Conservation (phyloP, 2,113 vertebrate genomes). For the Vidua chalybeata region DNA sequence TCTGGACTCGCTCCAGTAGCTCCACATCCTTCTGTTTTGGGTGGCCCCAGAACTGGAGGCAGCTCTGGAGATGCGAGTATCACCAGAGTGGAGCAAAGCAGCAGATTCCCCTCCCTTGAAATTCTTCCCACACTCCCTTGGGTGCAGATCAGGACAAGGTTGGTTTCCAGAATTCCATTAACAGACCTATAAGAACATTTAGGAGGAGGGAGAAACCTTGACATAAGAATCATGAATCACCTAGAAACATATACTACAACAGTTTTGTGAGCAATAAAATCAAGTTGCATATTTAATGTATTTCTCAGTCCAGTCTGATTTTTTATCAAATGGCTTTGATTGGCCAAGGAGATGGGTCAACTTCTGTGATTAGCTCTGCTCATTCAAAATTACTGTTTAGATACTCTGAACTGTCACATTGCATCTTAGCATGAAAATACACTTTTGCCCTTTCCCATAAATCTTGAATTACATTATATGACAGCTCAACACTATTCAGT, state of each 20-base stretch:
- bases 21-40: rapidly evolving
- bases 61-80: not conserved
- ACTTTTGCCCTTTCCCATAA: constrained; percentile 68
- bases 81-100: not conserved
- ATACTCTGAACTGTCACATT: constrained; percentile 62
- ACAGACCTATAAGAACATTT: not conserved
- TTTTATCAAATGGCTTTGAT: constrained; percentile 34
- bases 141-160: not conserved
- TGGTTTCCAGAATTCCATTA: not conserved
- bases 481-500: constrained; percentile 56
- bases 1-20: not conserved
- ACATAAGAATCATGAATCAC: not conserved
- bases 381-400: constrained; percentile 60
- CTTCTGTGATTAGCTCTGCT: constrained; percentile 34
- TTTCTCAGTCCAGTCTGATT: not conserved
- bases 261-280: not conserved
- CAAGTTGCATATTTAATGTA: not conserved
- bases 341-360: constrained; percentile 22
- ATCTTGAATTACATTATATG: constrained; percentile 64
- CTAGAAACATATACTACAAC: not conserved
- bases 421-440: constrained; percentile 55
- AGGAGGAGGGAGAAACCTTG: not conserved
- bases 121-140: not conserved
- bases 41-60: too few species aligned
- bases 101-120: not conserved